Percentiles rank a stretch among this genome's conserved stretches.
Evolutionary conservation across 2,113 vertebrate species (phyloP).

Genomic region (Scomber scombrus): DNA sequence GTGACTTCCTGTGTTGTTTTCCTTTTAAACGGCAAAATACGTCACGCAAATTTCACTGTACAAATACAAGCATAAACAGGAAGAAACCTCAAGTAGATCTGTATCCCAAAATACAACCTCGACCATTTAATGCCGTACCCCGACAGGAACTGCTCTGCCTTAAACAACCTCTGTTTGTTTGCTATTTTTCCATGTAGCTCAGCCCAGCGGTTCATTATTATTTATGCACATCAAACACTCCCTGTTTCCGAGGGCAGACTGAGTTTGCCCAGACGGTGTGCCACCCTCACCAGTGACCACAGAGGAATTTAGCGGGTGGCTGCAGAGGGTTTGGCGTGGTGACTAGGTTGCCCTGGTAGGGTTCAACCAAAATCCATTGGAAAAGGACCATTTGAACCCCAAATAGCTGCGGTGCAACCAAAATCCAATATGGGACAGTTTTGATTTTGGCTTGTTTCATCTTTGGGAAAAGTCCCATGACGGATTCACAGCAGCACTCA

Average conservation of each 20-base stretch:
- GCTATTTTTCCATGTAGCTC: constrained; percentile 75
- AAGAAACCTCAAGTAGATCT: constrained; percentile 64
- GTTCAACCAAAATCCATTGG: constrained; percentile 71
- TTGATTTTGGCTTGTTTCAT: constrained; percentile 64
- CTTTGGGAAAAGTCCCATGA: constrained; percentile 43
- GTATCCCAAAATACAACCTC: constrained; percentile 68
- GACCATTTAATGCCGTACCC: constrained; percentile 47
- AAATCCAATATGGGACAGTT: constrained; percentile 46
- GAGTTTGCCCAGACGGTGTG: constrained; percentile 65
- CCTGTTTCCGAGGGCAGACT: constrained; percentile 70
- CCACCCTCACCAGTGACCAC: constrained; percentile 70
- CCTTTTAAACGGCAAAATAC: constrained; percentile 2
- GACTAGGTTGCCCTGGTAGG: constrained; percentile 53
- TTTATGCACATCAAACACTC: constrained; percentile 81
- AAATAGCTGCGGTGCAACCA: constrained; percentile 80
- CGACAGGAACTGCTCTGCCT: constrained; percentile 80
- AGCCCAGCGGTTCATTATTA: constrained; percentile 76
- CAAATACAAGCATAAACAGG: constrained; percentile 58
- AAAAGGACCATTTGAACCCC: constrained; percentile 59
- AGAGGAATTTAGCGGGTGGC: constrained; percentile 73
- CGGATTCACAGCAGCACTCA: constrained; percentile 9
- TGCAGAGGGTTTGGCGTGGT: constrained; percentile 52
- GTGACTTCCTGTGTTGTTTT: not conserved
- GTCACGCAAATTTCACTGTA: not conserved
- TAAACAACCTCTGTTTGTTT: constrained; percentile 83